A percentile compares a stretch with the other conserved stretches of the same genome.
phyloP scores from a whole-genome alignment of 2,888 invertebrate species.

The Platerodrilus igneus region DNA sequence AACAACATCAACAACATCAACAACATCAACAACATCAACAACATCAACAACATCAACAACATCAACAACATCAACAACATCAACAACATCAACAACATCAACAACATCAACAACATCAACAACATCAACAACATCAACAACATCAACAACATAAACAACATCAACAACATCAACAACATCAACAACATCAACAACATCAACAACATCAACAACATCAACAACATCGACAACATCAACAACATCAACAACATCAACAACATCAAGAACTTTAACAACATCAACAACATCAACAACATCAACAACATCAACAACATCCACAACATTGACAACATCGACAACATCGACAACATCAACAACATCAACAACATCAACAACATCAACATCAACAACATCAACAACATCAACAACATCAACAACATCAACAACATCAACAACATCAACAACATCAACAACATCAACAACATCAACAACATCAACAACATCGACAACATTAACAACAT shows the following conservation, averaged over 20 bases:
- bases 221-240: too few relatives aligned
- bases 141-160: too few relatives aligned
- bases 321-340: too few relatives aligned
- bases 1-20: too few relatives aligned
- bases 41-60: background rate
- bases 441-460: conserved; percentile 9
- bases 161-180: conserved; percentile 8
- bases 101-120: background rate
- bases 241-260: conserved; percentile 11
- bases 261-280: conserved; percentile 9
- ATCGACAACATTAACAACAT: too few relatives aligned
- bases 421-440: conserved; percentile 5
- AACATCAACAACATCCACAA: too few relatives aligned
- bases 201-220: conserved; percentile 13
- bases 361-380: conserved; percentile 10
- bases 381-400: conserved; percentile 5
- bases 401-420: conserved; percentile 6
- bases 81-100: background rate
- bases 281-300: too few relatives aligned
- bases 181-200: conserved; percentile 12
- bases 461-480: conserved; percentile 6
- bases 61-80: background rate
- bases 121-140: conserved; percentile 4
- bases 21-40: too few relatives aligned
- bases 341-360: conserved; percentile 14